Evolutionary conservation across 2,113 vertebrate genomes (phyloP).

Genomic region (Bubo scandiacus): DNA sequence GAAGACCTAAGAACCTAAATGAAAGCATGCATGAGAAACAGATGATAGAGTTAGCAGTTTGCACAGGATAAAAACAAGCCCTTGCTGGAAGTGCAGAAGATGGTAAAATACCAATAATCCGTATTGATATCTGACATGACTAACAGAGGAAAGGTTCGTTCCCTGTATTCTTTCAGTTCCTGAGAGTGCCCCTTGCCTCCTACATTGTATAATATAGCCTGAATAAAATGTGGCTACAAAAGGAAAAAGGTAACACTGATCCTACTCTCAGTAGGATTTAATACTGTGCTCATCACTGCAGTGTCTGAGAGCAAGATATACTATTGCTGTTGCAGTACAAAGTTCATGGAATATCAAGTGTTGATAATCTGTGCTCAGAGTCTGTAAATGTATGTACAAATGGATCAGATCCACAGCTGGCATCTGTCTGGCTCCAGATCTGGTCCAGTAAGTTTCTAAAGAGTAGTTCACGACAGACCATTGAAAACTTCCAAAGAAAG

Average conservation of each 20-base stretch:
- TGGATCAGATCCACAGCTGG: conserved; percentile 57
- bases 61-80: background rate
- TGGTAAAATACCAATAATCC: background rate
- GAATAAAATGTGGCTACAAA: background rate
- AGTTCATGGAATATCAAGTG: conserved; percentile 41
- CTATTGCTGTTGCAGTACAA: background rate
- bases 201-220: background rate
- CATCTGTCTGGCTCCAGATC: conserved; percentile 61
- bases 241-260: background rate
- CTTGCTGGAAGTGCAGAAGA: background rate
- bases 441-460: conserved; percentile 61
- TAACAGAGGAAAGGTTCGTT: background rate
- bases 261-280: background rate
- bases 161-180: background rate
- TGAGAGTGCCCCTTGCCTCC: background rate
- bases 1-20: background rate
- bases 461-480: conserved; percentile 49
- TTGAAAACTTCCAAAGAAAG: conserved; percentile 56
- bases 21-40: background rate
- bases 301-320: background rate
- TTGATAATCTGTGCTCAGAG: conserved; percentile 18
- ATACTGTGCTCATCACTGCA: background rate
- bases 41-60: background rate
- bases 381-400: conserved; percentile 39
- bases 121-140: background rate